Base-by-base conservation (phyloP, 2,888 invertebrate genomes). In the Heterodera filipjevi region DNA sequence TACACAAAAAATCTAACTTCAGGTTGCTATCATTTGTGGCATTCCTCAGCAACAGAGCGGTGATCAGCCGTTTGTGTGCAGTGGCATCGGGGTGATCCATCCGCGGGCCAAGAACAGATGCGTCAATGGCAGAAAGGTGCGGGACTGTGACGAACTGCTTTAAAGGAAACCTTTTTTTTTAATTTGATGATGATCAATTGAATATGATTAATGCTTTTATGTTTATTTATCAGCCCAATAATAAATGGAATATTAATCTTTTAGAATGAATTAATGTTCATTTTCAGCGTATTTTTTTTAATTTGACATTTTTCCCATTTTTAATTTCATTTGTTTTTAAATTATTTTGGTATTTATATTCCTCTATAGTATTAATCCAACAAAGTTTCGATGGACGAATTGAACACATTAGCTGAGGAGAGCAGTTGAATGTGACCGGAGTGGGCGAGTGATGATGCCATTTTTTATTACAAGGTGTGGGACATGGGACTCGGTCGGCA, bases 361-460 rank as follows among this genome's bases (percentile, higher is more conserved):
- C 46, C 46, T 39, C 6, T 49, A 2, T 12, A n/a, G n/a, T n/a
- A n/a, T n/a, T n/a, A n/a, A n/a, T 12, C 44, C n/a, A 44, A 10
- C 8, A 12, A 3, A 49, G 16, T 49, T 49, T 49, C 46, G n/a
- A 73, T 79, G 71, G 68, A 79, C 44, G 77, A 59, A 46, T 80
- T 79, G 30, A 82, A 85, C 71, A 44, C 75, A 14, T 77, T 77
- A 32, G 83, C 83, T 22, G 33, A 79, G 10, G 71, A 68, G 68
- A 75, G 83, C 83, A 19, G 77, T 83, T 3, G 71, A n/a, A n/a
- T 80, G 76, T 66, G 84, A 83, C 66, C 59, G 66, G n/a, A 39
- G 59, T 33, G 85, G 83, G 32, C 79, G 83, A n/a, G 78, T 71
- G 79, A 81, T 12, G 80, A 79, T 19, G 84, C 85, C 33, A 78